These are phyloP conservation scores for Ennomos quercinarius DNA, from an alignment of 2,888 invertebrate species.

Conservation along the genomic window DNA sequence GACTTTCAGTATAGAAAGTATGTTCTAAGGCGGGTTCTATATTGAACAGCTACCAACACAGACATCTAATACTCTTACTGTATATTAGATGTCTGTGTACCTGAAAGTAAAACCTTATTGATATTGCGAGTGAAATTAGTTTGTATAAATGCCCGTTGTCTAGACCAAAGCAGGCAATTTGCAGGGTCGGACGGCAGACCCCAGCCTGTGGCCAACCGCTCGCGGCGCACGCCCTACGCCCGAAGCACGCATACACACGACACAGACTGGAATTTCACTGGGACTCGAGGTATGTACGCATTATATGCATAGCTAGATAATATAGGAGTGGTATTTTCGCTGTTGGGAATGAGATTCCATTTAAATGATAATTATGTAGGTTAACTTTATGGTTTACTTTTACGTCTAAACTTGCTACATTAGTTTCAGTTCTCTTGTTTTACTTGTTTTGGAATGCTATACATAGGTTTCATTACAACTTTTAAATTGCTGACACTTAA, in stretches of 20 bases:
- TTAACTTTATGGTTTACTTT: too few relatives aligned
- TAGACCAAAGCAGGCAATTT: slow-evolving; percentile 40
- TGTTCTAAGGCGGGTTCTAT: background rate
- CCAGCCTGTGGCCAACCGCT: slow-evolving; percentile 67
- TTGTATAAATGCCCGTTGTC: slow-evolving; percentile 33
- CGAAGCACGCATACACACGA: slow-evolving; percentile 73
- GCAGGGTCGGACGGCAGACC: slow-evolving; percentile 62
- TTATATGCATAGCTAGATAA: background rate
- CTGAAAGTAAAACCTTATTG: too few relatives aligned
- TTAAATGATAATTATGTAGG: too few relatives aligned
- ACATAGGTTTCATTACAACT: too few relatives aligned
- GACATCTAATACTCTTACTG: too few relatives aligned
- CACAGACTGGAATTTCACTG: slow-evolving; percentile 79
- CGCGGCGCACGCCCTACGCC: slow-evolving; percentile 74
- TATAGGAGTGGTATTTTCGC: background rate
- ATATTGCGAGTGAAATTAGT: too few relatives aligned
- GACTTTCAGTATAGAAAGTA: too few relatives aligned
- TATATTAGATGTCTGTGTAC: too few relatives aligned
- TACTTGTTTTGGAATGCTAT: too few relatives aligned
- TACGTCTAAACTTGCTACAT: too few relatives aligned
- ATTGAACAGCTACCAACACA: background rate
- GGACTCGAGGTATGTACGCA: slow-evolving; percentile 70
- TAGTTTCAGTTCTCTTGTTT: too few relatives aligned
- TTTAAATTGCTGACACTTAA: too few relatives aligned
- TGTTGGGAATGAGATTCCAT: slow-evolving; percentile 3